These are phyloP conservation scores for Diplosoma virens DNA, from an alignment of 23 tunicate species.

Conservation along the genomic window DNA sequence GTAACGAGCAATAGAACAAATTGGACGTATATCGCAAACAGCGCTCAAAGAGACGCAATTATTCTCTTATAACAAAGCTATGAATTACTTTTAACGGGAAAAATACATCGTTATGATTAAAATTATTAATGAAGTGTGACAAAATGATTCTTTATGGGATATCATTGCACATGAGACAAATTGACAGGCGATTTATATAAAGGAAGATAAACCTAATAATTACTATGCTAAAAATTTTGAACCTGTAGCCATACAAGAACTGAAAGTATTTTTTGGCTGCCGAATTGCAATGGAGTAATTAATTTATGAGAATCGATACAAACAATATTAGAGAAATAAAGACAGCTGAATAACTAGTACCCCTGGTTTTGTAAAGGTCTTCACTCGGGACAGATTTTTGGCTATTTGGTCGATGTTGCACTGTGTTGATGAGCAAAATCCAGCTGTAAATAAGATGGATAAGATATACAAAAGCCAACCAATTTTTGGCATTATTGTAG, in stretches of 20 bases:
- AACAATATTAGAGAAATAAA: background rate
- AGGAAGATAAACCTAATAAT: background rate
- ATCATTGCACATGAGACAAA: background rate
- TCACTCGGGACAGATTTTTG: slow-evolving; percentile 2
- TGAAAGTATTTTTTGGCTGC: slow-evolving; percentile 11
- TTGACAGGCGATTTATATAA: background rate
- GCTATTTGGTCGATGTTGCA: slow-evolving; percentile 3
- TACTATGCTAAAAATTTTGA: background rate
- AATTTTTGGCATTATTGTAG: background rate
- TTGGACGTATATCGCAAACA: no score
- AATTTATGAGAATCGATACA: slow-evolving; percentile 5
- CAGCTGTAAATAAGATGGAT: slow-evolving; percentile 4
- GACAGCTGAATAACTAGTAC: background rate
- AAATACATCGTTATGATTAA: no score
- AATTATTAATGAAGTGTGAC: no score
- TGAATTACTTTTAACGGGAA: no score
- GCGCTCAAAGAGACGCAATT: no score
- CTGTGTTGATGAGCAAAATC: slow-evolving; percentile 9
- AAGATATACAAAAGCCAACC: slow-evolving; percentile 3
- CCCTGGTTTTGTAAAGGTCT: background rate
- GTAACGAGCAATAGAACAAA: no score
- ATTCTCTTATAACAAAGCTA: no score
- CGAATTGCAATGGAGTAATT: slow-evolving; percentile 2
- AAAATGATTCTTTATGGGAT: background rate
- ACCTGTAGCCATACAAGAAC: background rate